These are phyloP conservation scores for Nebria ingens DNA, from an alignment of 1,140 invertebrate genomes.

Conservation along the genomic window DNA sequence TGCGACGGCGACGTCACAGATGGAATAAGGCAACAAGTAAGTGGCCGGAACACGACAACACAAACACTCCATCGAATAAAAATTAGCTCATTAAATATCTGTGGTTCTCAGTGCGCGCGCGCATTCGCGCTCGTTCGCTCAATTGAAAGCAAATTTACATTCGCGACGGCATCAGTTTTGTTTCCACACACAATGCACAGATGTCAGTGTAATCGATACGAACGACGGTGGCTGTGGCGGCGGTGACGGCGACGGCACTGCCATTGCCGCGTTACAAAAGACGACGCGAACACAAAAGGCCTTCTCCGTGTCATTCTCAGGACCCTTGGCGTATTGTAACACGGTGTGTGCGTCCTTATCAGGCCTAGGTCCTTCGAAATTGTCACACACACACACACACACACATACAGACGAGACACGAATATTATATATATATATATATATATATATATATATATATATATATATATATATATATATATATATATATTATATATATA, in stretches of 20 bases:
- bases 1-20: too few species aligned
- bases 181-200: conserved; percentile 18
- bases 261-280: conserved; percentile 17
- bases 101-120: too few species aligned
- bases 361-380: conserved; percentile 11
- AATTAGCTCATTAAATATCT: not conserved
- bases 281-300: conserved; percentile 17
- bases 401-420: too few species aligned
- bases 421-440: too few species aligned
- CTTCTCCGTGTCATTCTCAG: conserved; percentile 20
- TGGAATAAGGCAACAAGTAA: too few species aligned
- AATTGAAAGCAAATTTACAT: conserved; percentile 22
- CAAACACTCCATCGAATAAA: not conserved
- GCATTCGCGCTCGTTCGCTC: too few species aligned
- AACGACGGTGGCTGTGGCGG: too few species aligned
- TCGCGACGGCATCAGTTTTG: conserved; percentile 19
- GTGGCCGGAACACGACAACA: not conserved
- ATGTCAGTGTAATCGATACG: conserved; percentile 23
- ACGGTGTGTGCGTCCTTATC: conserved; percentile 10
- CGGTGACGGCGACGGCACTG: too few species aligned
- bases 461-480: too few species aligned
- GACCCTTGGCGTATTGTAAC: conserved; percentile 4
- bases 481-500: too few species aligned
- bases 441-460: too few species aligned
- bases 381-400: conserved; percentile 12